These are phyloP conservation scores for Megalops atlanticus DNA, from an alignment of 2,113 vertebrate species.

Conservation along the genomic window DNA sequence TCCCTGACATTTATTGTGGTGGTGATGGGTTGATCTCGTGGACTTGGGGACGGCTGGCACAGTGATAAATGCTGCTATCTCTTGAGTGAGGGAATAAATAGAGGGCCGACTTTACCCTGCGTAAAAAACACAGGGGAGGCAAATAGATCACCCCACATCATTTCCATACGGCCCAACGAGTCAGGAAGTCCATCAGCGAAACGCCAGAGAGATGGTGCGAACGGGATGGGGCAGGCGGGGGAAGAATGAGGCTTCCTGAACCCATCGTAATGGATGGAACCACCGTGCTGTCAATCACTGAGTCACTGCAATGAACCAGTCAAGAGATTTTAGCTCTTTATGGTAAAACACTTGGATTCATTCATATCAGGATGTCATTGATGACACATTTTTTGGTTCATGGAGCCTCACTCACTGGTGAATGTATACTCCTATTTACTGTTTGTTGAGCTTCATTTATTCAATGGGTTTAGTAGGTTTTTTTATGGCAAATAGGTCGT, in stretches of 20 bases:
- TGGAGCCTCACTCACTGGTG: too few relatives aligned
- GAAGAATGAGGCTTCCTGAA: neutral
- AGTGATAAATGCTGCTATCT: constrained; percentile 86
- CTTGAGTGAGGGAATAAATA: constrained; percentile 75
- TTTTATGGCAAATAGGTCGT: too few relatives aligned
- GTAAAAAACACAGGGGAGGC: neutral
- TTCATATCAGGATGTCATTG: too few relatives aligned
- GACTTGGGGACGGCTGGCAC: constrained; percentile 79
- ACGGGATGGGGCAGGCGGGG: neutral
- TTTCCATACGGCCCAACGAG: constrained; percentile 1
- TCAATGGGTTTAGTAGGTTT: too few relatives aligned
- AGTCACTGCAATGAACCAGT: neutral
- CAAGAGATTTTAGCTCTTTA: neutral
- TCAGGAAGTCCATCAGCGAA: constrained; percentile 24
- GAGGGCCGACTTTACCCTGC: constrained; percentile 49
- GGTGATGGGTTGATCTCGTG: constrained; percentile 88
- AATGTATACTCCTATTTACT: too few relatives aligned
- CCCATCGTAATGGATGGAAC: neutral
- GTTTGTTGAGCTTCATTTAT: too few relatives aligned
- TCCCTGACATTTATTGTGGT: constrained; percentile 89
- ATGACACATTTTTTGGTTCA: too few relatives aligned
- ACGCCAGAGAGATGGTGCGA: neutral
- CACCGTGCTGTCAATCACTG: neutral
- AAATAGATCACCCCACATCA: constrained; percentile 26
- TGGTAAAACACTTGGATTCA: neutral